A percentile compares a stretch with the other conserved stretches of the same genome.
phyloP scores from a whole-genome alignment of 2,888 invertebrate genomes.

The Campoplex capitator region DNA sequence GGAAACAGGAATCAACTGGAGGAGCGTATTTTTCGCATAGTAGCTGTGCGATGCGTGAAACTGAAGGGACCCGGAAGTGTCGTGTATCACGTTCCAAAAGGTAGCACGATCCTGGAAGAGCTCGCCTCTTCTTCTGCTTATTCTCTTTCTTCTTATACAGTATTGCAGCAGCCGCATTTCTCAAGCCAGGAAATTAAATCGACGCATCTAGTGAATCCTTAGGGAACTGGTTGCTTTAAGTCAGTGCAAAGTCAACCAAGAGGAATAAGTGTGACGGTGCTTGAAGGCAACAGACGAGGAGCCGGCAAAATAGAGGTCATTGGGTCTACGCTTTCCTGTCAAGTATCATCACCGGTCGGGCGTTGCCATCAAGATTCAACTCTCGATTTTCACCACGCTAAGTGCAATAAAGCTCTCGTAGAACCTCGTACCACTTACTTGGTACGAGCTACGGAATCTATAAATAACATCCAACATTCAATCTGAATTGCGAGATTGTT shows the following conservation, averaged over 20 bases:
- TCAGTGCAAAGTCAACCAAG: conserved; percentile 12
- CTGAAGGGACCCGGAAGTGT: conserved; percentile 68
- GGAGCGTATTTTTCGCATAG: conserved; percentile 64
- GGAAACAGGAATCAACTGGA: conserved; percentile 59
- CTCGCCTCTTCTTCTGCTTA: conserved; percentile 52
- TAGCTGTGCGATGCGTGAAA: conserved; percentile 70
- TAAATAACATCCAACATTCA: conserved; percentile 52
- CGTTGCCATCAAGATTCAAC: conserved; percentile 56
- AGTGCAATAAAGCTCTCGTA: conserved; percentile 36
- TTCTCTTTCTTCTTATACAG: conserved; percentile 30
- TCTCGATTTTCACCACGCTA: conserved; percentile 51
- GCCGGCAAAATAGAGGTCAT: conserved; percentile 1
- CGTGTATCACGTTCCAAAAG: conserved; percentile 71
- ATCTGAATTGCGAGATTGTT: conserved; percentile 26
- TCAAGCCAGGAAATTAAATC: conserved; percentile 50
- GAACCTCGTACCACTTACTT: background rate
- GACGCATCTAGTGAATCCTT: conserved; percentile 48
- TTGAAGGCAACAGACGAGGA: conserved; percentile 7
- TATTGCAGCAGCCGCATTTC: conserved; percentile 25
- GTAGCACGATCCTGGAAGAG: conserved; percentile 70
- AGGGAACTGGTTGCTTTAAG: conserved; percentile 33
- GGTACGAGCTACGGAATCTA: conserved; percentile 18
- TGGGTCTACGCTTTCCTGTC: conserved; percentile 28
- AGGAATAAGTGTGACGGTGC: conserved; percentile 25
- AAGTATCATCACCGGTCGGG: conserved; percentile 58